A percentile compares a stretch with the other conserved stretches of the same genome.
phyloP scores from a whole-genome alignment of 2,888 invertebrate genomes.

The Ormyrus rosae region DNA sequence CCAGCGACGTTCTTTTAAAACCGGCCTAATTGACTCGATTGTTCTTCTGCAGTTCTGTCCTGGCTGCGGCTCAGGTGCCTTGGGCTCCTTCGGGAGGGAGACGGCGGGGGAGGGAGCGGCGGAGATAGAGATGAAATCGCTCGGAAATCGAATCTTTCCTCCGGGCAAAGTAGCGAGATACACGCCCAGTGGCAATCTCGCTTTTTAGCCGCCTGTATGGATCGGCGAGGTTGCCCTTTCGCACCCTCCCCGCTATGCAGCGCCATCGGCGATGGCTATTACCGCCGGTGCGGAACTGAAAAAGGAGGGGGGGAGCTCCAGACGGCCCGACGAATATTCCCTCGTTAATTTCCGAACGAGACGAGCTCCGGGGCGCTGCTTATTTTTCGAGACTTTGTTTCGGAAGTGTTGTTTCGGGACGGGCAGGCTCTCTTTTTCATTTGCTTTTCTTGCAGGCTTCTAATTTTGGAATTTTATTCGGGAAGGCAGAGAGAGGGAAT shows the following conservation, averaged over 20 bases:
- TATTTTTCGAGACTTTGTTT: no score
- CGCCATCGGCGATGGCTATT: background rate
- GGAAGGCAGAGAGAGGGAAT: no score
- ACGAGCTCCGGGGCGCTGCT: no score
- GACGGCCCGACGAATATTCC: constrained; percentile 15
- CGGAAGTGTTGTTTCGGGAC: no score
- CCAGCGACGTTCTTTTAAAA: background rate
- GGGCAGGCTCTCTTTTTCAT: no score
- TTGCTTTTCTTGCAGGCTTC: no score
- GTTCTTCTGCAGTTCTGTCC: background rate
- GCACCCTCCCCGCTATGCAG: background rate
- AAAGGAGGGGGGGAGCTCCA: background rate
- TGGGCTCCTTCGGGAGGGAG: no score
- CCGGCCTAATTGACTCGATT: constrained; percentile 45
- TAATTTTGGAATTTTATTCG: no score
- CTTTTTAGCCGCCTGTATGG: constrained; percentile 27
- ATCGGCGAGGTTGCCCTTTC: constrained; percentile 37
- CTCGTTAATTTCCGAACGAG: no score
- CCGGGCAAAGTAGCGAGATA: constrained; percentile 42
- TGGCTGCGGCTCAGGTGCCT: no score
- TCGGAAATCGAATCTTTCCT: constrained; percentile 53
- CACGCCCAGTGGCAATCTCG: constrained; percentile 49
- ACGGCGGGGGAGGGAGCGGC: no score
- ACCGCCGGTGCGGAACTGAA: background rate
- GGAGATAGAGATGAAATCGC: constrained; percentile 38